Evolutionary conservation across 2,888 invertebrate genomes (phyloP).

Genomic region (Trissoscelio sp.): DNA sequence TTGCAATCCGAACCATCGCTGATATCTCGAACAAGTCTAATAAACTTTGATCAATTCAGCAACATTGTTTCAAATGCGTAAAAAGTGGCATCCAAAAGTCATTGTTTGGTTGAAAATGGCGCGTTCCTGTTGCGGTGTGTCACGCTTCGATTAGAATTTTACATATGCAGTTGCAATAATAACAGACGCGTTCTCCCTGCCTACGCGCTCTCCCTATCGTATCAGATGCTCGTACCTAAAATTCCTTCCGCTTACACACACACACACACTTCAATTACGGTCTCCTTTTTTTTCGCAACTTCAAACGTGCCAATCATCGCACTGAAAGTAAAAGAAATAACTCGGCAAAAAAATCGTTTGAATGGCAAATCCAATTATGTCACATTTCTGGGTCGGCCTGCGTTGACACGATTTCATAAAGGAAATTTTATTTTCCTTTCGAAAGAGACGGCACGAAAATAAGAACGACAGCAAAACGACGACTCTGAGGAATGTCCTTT

Average conservation of each 20-base stretch:
- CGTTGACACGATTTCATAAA: slow-evolving; percentile 50
- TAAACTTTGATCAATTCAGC: background rate
- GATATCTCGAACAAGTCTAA: background rate
- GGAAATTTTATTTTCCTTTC: slow-evolving; percentile 43
- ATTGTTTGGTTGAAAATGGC: slow-evolving; percentile 41
- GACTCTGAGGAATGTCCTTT: slow-evolving; percentile 27
- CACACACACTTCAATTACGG: slow-evolving; percentile 38
- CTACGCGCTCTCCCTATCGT: slow-evolving; percentile 23
- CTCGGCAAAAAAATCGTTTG: slow-evolving; percentile 38
- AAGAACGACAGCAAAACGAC: slow-evolving; percentile 9
- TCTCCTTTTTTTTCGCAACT: slow-evolving; percentile 14
- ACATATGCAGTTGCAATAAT: slow-evolving; percentile 66
- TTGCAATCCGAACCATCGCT: too few species aligned
- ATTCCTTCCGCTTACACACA: slow-evolving; percentile 55
- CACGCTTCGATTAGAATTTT: slow-evolving; percentile 65
- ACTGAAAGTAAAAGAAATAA: slow-evolving; percentile 45
- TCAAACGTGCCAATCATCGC: slow-evolving; percentile 43
- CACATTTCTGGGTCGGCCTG: slow-evolving; percentile 30
- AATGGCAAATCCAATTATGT: slow-evolving; percentile 56
- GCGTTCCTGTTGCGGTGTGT: slow-evolving; percentile 43
- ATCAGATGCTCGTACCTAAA: slow-evolving; percentile 42
- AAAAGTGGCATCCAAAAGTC: slow-evolving; percentile 38
- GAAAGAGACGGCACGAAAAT: background rate
- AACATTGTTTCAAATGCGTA: slow-evolving; percentile 22
- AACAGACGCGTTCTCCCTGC: slow-evolving; percentile 44